Conservation (phyloP, 2,888 invertebrate genomes). For the Trachelus tabidus region DNA sequence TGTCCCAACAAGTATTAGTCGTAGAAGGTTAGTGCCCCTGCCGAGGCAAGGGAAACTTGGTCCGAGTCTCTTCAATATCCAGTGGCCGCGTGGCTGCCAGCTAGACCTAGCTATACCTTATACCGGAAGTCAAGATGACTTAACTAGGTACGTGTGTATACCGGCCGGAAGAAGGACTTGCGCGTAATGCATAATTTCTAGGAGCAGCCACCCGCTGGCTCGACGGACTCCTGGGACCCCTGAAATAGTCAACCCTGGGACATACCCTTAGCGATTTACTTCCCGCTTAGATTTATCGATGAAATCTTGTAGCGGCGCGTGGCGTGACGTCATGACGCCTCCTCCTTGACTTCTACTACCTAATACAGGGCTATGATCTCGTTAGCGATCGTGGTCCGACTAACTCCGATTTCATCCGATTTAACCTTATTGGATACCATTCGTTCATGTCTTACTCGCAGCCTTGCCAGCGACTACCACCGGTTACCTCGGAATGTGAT, state of each 20-base stretch:
- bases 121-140: not conserved
- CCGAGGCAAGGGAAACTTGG: constrained; percentile 37
- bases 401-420: not conserved
- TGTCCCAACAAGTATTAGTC: constrained; percentile 48
- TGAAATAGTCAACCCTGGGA: not conserved
- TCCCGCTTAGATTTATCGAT: not conserved
- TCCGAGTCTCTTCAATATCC: constrained; percentile 17
- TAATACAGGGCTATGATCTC: not conserved
- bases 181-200: not conserved
- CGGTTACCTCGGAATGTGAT: not conserved
- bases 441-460: constrained; percentile 9
- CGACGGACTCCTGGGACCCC: not conserved
- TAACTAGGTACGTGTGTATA: not conserved
- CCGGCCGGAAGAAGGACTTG: not conserved
- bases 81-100: not conserved
- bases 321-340: not conserved
- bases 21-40: constrained; percentile 38
- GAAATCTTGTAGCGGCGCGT: not conserved
- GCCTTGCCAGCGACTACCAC: constrained; percentile 21
- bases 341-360: not conserved
- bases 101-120: constrained; percentile 11
- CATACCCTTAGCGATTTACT: not conserved
- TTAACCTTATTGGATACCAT: not conserved
- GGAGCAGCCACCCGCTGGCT: not conserved
- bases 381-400: not conserved